These are phyloP conservation scores for Brachylomia viminalis DNA, from an alignment of 2,888 invertebrate species.

Conservation along the genomic window DNA sequence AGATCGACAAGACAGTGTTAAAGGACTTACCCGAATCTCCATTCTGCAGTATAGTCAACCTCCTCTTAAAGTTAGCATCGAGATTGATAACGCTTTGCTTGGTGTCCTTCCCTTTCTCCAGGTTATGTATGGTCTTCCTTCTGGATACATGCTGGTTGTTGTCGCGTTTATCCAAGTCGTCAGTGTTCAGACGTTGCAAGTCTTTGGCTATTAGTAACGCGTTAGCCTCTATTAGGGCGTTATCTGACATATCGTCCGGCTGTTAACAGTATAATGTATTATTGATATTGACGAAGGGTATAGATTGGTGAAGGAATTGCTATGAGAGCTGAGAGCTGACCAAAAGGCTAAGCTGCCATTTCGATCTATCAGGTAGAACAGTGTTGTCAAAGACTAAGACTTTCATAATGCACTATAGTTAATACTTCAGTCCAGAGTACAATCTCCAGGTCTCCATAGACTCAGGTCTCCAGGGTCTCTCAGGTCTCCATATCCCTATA, in stretches of 20 bases:
- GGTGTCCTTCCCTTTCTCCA: slow-evolving; percentile 95
- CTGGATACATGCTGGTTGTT: slow-evolving; percentile 95
- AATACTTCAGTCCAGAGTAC: background rate
- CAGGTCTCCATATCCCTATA: background rate
- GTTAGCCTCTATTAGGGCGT: slow-evolving; percentile 95
- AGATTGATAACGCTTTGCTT: slow-evolving; percentile 96
- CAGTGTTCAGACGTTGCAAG: slow-evolving; percentile 95
- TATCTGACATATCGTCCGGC: slow-evolving; percentile 95
- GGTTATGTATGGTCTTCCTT: slow-evolving; percentile 96
- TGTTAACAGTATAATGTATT: slow-evolving; percentile 70
- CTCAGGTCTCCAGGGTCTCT: too few species aligned
- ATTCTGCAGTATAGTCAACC: slow-evolving; percentile 95
- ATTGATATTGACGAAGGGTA: background rate
- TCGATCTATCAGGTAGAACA: background rate
- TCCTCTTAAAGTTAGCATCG: slow-evolving; percentile 98
- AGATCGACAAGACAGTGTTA: background rate
- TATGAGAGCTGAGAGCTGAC: background rate
- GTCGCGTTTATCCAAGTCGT: slow-evolving; percentile 92
- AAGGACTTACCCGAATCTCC: slow-evolving; percentile 88
- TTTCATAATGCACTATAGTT: background rate
- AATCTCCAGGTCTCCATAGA: too few species aligned
- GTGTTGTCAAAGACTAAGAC: background rate
- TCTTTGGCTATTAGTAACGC: slow-evolving; percentile 97
- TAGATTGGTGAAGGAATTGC: background rate
- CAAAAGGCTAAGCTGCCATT: background rate